These are phyloP conservation scores for Miichthys miiuy DNA, from an alignment of 2,797 vertebrate genomes.

Conservation along the genomic window DNA sequence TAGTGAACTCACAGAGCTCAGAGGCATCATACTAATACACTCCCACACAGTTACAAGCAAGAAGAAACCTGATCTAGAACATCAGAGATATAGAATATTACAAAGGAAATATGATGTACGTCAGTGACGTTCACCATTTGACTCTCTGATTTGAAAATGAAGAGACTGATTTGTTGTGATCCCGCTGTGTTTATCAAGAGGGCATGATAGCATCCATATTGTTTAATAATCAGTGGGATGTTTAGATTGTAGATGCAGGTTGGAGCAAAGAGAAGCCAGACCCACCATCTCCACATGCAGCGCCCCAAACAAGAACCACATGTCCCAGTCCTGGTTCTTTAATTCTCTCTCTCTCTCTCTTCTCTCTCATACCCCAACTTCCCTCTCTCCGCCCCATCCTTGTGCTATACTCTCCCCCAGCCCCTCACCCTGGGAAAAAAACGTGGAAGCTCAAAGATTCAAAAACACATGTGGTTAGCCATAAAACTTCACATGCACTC, in stretches of 20 bases:
- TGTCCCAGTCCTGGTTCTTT: slow-evolving; percentile 64
- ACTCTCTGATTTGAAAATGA: slow-evolving; percentile 25
- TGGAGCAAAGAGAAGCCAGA: slow-evolving; percentile 76
- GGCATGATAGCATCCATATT: slow-evolving; percentile 66
- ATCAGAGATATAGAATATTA: slow-evolving; percentile 23
- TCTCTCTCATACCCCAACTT: slow-evolving; percentile 49
- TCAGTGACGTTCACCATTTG: background rate
- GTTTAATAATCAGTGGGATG: slow-evolving; percentile 81
- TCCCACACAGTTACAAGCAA: slow-evolving; percentile 52
- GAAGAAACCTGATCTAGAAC: slow-evolving; percentile 52
- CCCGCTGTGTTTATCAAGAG: slow-evolving; percentile 53
- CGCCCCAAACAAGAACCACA: slow-evolving; percentile 85
- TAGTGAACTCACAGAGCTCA: slow-evolving; percentile 50
- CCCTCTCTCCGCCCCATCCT: slow-evolving; percentile 65
- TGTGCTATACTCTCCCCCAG: slow-evolving; percentile 64
- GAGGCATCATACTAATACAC: slow-evolving; percentile 65
- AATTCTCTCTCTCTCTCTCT: slow-evolving; percentile 35
- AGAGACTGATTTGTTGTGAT: slow-evolving; percentile 56
- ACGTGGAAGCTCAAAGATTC: slow-evolving; percentile 78
- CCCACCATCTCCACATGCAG: slow-evolving; percentile 72
- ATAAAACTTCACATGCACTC: slow-evolving; percentile 84
- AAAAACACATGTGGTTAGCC: slow-evolving; percentile 85
- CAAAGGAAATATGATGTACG: slow-evolving; percentile 41
- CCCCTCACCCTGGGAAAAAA: slow-evolving; percentile 76
- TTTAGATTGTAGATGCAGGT: slow-evolving; percentile 81